Percentiles rank a stretch among this genome's conserved stretches.
phyloP scores from a whole-genome alignment of 2,113 vertebrate genomes.

The Larimichthys polyactis region DNA sequence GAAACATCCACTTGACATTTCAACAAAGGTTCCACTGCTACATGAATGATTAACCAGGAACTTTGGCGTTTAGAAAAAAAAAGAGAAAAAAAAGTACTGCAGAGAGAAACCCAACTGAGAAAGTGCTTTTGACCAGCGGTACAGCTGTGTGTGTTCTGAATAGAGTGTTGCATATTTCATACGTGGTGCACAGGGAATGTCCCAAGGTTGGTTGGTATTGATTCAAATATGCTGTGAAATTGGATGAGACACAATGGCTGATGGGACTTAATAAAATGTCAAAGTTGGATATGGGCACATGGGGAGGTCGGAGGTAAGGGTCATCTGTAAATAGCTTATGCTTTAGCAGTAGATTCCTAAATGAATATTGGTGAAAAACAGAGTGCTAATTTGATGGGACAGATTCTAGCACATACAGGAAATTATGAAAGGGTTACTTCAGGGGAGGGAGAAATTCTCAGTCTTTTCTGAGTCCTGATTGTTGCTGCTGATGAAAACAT shows the following conservation, averaged over 20 bases:
- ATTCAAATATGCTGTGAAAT: not conserved
- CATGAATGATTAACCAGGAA: conserved; percentile 18
- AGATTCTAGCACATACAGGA: conserved; percentile 17
- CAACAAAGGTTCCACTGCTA: conserved; percentile 11
- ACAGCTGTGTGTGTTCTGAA: conserved; percentile 12
- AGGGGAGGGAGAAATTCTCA: not conserved
- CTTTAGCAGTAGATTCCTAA: not conserved
- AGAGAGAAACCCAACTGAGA: not conserved
- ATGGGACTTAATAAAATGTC: conserved; percentile 11
- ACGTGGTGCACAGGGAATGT: not conserved
- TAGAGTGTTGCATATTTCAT: conserved; percentile 20
- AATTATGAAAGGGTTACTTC: not conserved
- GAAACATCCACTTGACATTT: conserved; percentile 38
- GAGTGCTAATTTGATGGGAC: not conserved
- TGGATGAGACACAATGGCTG: not conserved
- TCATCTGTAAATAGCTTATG: conserved; percentile 1
- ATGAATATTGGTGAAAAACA: not conserved
- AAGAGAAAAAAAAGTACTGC: not conserved
- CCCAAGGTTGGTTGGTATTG: not conserved
- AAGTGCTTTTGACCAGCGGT: not conserved
- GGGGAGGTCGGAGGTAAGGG: not conserved
- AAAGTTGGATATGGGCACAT: not conserved
- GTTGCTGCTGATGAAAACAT: too few relatives aligned
- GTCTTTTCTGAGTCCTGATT: not conserved
- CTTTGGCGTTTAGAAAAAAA: not conserved